Evolutionary conservation across 1,140 invertebrate species (phyloP), one percentile per base, ranked within the genome.

Genomic region (Heterodera carotae): DNA sequence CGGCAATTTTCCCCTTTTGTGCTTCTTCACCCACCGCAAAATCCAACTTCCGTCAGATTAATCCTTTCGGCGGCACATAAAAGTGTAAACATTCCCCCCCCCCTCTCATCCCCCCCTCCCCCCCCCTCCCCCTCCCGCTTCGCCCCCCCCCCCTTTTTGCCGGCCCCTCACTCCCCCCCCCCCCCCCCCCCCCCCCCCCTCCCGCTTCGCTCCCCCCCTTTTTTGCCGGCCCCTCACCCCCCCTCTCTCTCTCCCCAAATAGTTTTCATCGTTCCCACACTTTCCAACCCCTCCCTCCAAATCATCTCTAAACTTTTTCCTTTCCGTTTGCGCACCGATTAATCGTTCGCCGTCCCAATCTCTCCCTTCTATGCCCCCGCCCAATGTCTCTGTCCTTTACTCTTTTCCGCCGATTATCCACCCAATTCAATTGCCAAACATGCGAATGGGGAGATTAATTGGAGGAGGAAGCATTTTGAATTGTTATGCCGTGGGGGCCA

Each of bases 1-100:
- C 48, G 48, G 48, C 12, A 53, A 53, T 53, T 53, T 53, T 53
- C 18, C 2, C 2, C 39, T 22, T 1, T 53, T 53, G 6, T 3
- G 5, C 48, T 1, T 22, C 48, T 4, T 18, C 48, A 10, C 12
- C 48, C 48, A 10, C 48, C 15, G 12, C 48, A 6, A 10, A 0
- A 18, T 3, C 48, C 18, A 53, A 53, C 48, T 53, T 53, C 48
- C 48, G 48, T 53, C 48, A 53, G 62, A 66, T 66, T 66, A 66
- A 66, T 66, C 62, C 62, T n/a, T 34, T 66, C 22, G 62, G 62
- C 62, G 62, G 62, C 62, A 66, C 62, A 66, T 66, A 66, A 66
- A 66, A 66, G 62, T 66, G 62, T n/a, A 66, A 66, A 66, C 62
- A 66, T 53, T 53, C 15, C 48, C 48, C 48, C 48, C 18, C 10